These are phyloP conservation scores for Acrobeloides nanus DNA, from an alignment of 2,888 invertebrate species.

Conservation along the genomic window DNA sequence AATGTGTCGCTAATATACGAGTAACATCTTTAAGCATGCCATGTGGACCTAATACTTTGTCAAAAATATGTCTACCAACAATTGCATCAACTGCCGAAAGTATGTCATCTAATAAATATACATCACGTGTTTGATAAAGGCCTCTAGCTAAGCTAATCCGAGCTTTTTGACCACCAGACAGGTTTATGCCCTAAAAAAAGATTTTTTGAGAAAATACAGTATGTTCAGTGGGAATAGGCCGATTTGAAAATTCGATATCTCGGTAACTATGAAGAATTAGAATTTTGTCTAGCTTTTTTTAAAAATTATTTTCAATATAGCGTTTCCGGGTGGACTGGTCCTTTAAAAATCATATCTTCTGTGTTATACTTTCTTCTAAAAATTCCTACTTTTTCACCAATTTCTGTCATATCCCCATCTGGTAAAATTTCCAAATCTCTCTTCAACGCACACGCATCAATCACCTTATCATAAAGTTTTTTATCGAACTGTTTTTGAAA, in stretches of 20 bases:
- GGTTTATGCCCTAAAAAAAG: no score
- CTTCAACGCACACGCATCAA: constrained; percentile 74
- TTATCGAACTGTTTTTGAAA: constrained; percentile 74
- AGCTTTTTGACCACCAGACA: constrained; percentile 84
- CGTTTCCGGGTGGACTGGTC: no score
- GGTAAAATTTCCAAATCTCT: constrained; percentile 80
- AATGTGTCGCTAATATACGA: constrained; percentile 29
- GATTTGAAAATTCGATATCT: no score
- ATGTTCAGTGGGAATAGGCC: no score
- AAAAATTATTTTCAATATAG: no score
- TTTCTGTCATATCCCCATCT: constrained; percentile 74
- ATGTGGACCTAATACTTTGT: constrained; percentile 26
- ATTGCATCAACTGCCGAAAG: constrained; percentile 88
- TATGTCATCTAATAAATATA: constrained; percentile 90
- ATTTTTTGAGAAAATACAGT: no score
- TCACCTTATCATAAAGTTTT: constrained; percentile 37
- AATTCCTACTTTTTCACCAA: constrained; percentile 63
- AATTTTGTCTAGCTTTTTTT: no score
- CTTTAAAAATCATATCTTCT: no score
- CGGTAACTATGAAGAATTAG: no score
- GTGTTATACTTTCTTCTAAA: no score
- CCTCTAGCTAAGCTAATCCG: constrained; percentile 81
- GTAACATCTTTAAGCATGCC: constrained; percentile 19
- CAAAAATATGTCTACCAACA: constrained; percentile 70
- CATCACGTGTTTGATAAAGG: constrained; percentile 68